Conservation (phyloP, 2,797 vertebrate species). For the Nasua narica region DNA sequence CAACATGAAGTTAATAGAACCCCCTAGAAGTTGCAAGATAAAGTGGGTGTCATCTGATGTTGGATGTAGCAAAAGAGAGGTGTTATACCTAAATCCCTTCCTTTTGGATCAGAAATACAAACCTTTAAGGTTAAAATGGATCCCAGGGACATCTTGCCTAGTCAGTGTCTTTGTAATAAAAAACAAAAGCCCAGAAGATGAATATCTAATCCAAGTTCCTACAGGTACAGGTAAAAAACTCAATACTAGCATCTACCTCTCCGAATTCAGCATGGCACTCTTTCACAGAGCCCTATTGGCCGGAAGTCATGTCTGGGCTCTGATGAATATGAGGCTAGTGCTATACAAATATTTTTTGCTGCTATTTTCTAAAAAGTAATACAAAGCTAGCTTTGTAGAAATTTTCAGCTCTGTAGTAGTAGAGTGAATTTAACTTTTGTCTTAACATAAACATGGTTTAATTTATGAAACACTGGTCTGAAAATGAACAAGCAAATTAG, state of each 20-base stretch:
- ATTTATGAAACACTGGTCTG: conserved; percentile 34
- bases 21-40: neutral
- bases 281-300: neutral
- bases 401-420: neutral
- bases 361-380: conserved; percentile 30
- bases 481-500: conserved; percentile 43
- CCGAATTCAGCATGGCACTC: neutral
- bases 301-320: neutral
- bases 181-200: neutral
- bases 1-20: neutral
- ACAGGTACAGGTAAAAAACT: neutral
- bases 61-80: neutral
- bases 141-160: neutral
- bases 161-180: neutral
- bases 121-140: neutral
- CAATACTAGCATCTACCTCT: neutral
- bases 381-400: neutral
- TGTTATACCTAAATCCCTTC: neutral
- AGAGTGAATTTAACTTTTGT: neutral
- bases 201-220: neutral
- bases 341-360: neutral
- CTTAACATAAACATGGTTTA: conserved; percentile 18
- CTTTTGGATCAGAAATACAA: neutral
- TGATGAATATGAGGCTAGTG: neutral
- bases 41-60: neutral